Percentiles rank a stretch among this genome's conserved stretches.
Conservation (phyloP, 2,888 invertebrate genomes). For the Drosophila rellima region DNA sequence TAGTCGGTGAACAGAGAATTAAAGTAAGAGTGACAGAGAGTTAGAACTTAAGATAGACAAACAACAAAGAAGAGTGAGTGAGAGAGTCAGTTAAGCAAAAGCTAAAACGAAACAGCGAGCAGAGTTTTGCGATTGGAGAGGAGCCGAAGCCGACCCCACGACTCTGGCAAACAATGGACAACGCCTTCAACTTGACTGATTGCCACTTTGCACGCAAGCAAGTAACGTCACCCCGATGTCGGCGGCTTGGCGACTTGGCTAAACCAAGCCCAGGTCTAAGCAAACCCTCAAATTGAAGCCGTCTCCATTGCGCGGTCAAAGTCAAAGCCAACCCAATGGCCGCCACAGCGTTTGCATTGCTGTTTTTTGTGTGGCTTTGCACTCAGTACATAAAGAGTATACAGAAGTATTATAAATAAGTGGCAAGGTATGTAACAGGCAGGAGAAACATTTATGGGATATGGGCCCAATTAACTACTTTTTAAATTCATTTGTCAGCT, state of each 20-base stretch:
- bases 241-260: conserved; percentile 28
- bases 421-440: neutral
- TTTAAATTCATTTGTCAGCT: too few species aligned
- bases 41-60: conserved; percentile 9
- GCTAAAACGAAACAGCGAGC: conserved; percentile 53
- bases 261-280: conserved; percentile 11
- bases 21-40: conserved; percentile 14
- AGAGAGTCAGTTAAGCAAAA: conserved; percentile 33
- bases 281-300: conserved; percentile 28
- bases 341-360: conserved; percentile 65
- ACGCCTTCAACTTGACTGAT: conserved; percentile 78
- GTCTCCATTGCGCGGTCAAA: conserved; percentile 52
- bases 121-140: conserved; percentile 79
- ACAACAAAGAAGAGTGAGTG: conserved; percentile 3
- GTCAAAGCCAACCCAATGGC: conserved; percentile 72
- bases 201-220: conserved; percentile 79
- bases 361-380: conserved; percentile 17
- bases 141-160: conserved; percentile 60
- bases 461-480: too few species aligned
- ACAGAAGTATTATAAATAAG: neutral
- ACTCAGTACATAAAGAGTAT: conserved; percentile 17
- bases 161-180: conserved; percentile 61
- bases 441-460: too few species aligned
- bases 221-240: conserved; percentile 25
- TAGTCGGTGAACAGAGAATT: conserved; percentile 41